Conservation (phyloP, 2,113 vertebrate genomes). For the Orcinus orca region DNA sequence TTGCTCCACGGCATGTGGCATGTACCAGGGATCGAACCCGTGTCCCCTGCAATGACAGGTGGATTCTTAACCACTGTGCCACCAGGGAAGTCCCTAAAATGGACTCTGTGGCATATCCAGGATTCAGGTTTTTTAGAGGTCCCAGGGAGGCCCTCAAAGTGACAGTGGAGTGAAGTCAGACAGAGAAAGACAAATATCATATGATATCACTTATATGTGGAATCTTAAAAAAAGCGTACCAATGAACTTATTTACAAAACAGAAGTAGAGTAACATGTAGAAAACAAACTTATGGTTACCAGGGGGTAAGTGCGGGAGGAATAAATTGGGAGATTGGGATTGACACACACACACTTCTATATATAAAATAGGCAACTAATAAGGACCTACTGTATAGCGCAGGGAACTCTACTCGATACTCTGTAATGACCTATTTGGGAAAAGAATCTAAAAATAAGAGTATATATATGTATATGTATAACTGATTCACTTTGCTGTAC, state of each 20-base stretch:
- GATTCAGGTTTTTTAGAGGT: background rate
- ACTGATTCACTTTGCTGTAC: background rate
- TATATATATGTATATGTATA: background rate
- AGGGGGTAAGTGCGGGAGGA: background rate
- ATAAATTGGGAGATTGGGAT: background rate
- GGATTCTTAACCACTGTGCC: too few species aligned
- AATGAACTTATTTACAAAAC: background rate
- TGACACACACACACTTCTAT: background rate
- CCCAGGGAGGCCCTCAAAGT: background rate
- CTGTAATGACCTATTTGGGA: background rate
- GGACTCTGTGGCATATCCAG: background rate
- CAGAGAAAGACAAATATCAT: background rate
- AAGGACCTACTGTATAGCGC: background rate
- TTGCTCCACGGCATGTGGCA: too few species aligned
- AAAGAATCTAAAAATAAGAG: background rate
- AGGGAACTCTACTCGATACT: background rate
- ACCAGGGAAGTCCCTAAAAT: too few species aligned
- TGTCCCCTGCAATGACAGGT: too few species aligned
- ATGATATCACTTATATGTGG: background rate
- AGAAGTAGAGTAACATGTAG: background rate
- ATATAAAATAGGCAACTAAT: background rate
- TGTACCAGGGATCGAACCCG: too few species aligned
- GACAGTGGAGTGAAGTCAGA: background rate
- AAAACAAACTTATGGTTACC: background rate
- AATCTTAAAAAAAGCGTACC: background rate